Evolutionary conservation across 2,113 vertebrate species (phyloP).

Genomic region (Osmerus eperlanus): DNA sequence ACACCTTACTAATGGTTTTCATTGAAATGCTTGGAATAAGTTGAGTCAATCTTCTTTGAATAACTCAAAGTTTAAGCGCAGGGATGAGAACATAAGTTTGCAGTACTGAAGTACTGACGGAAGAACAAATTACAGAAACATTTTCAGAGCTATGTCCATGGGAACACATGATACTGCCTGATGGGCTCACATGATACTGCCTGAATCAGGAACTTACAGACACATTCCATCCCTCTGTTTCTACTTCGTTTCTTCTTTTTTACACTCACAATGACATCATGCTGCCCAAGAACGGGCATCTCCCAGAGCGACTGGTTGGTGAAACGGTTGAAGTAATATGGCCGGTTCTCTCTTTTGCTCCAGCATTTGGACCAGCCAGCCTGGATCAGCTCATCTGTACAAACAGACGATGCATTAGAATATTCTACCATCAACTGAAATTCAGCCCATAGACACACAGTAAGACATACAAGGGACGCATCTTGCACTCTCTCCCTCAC

Average conservation of each 20-base stretch:
- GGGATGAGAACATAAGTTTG: no score
- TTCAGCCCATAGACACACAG: not conserved
- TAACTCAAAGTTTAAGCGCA: no score
- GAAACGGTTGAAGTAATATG: conserved; percentile 97
- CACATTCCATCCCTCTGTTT: not conserved
- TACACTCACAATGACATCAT: conserved; percentile 93
- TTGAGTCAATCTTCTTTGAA: no score
- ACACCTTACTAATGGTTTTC: no score
- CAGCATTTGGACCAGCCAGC: conserved; percentile 98
- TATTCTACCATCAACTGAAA: no score
- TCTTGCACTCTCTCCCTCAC: not conserved
- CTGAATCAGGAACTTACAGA: not conserved
- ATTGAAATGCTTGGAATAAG: no score
- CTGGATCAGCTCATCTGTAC: conserved; percentile 91
- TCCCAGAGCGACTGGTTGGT: conserved; percentile 99
- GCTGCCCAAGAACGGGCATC: conserved; percentile 93
- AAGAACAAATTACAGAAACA: no score
- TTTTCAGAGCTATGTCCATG: no score
- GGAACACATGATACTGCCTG: no score
- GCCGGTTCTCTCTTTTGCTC: conserved; percentile 94
- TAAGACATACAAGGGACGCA: not conserved
- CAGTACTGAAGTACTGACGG: no score
- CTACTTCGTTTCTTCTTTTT: not conserved
- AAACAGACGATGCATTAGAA: conserved; percentile 3
- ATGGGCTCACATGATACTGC: no score